phyloP scores from a whole-genome alignment of 1,140 invertebrate genomes.

The Melitaea cinxia region DNA sequence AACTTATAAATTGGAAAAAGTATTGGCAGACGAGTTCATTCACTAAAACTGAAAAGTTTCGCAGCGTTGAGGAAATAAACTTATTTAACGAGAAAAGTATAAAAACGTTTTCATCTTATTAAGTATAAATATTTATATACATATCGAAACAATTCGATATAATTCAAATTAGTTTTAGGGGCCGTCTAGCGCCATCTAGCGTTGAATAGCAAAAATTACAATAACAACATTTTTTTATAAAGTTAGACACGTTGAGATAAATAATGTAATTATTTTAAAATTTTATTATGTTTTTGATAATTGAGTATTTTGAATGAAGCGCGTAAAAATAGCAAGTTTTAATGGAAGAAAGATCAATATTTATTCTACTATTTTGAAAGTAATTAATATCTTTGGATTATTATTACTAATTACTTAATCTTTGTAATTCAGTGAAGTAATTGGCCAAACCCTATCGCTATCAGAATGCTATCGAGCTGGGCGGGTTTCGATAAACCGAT shows the following conservation, averaged over 20 bases:
- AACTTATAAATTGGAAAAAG: constrained; percentile 70
- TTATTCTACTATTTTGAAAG: no score
- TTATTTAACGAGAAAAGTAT: constrained; percentile 58
- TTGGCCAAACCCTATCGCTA: constrained; percentile 41
- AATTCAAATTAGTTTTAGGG: constrained; percentile 11
- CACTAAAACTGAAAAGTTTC: constrained; percentile 64
- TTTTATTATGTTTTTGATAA: neutral
- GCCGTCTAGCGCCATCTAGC: constrained; percentile 59
- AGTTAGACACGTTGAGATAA: no score
- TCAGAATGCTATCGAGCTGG: constrained; percentile 49
- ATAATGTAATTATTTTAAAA: neutral
- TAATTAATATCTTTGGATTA: no score
- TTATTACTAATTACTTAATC: neutral
- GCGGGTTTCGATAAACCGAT: constrained; percentile 53
- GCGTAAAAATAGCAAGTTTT: no score
- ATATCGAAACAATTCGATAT: constrained; percentile 15
- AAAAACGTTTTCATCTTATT: constrained; percentile 37
- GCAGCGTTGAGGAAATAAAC: constrained; percentile 49
- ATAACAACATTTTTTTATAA: neutral
- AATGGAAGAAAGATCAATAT: no score
- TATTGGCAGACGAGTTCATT: constrained; percentile 57
- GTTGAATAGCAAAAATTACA: constrained; percentile 50
- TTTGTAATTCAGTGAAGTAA: constrained; percentile 14
- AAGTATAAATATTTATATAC: constrained; percentile 31
- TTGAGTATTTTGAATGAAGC: no score